Evolutionary conservation across 1,140 invertebrate species (phyloP), one percentile per base, ranked within the genome.

Genomic region (Reticulitermes speratus): DNA sequence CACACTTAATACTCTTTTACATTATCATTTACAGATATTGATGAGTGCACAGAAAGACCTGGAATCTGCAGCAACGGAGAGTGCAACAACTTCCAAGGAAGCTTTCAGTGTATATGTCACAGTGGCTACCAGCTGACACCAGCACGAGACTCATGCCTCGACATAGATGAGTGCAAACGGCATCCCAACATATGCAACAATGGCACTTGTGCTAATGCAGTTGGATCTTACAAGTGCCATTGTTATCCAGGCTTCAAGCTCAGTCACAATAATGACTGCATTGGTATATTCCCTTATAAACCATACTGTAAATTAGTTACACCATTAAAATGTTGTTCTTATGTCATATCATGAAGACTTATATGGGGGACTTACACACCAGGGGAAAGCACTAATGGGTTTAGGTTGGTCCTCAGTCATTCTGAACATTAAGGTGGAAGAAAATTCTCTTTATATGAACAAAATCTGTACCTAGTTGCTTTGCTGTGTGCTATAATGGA

Each of bases 201-300:
- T 90, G 96, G 96, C n/a, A 96, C 95, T 0, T 98, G 97, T 90
- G 91, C 96, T 44, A 97, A 97, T 89, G 93, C 93, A 11, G 91
- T 94, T 82, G 96, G 96, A 8, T 94, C 94, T 23, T 97, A 96
- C 91, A 93, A 94, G 86, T 98, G 97, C 89, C 93, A 95, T 87
- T 98, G 96, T 90, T 94, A 96, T 88, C 92, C 93, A 14, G 97
- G 97, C 6, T 97, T 96, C 91, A 95, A 96, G 89, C 92, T 97
- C 0, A 96, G 96, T 87, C 93, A 95, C n/a, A 96, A 96, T 88
- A 96, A 96, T 87, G 96, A 97, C 89, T 98, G 97, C 88, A 93
- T 95, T 86, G 96, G 95, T 96, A 90, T 90, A 91, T 44, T 55
- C 45, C 8, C 9, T 44, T 21, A 19, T 30, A 82, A 55, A 14